Percentiles rank a stretch among this genome's conserved stretches.
These are phyloP conservation scores for Heterochromis multidens DNA, from an alignment of 2,113 vertebrate genomes.

Conservation along the genomic window DNA sequence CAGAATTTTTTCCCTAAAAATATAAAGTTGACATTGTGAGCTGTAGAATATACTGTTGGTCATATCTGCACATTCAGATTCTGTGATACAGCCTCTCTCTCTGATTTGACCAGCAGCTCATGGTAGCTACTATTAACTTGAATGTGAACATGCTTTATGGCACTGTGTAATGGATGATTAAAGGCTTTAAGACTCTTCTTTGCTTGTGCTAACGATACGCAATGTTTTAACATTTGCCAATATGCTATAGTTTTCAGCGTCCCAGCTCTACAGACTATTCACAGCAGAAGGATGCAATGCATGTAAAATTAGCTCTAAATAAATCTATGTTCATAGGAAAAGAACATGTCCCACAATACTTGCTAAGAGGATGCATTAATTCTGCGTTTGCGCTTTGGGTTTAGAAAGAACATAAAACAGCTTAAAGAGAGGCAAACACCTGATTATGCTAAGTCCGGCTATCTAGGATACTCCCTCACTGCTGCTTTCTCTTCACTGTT, in stretches of 20 bases:
- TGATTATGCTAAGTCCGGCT: neutral
- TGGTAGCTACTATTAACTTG: neutral
- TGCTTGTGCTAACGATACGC: neutral
- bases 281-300: neutral
- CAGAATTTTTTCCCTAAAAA: neutral
- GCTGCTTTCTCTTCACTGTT: conserved; percentile 1
- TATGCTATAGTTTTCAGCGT: neutral
- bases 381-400: neutral
- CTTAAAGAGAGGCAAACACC: neutral
- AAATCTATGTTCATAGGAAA: neutral
- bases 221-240: neutral
- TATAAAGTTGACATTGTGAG: neutral
- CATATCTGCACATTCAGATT: no score
- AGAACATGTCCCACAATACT: neutral
- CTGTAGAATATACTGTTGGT: no score
- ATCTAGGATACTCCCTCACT: neutral
- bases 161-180: neutral
- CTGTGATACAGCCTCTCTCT: neutral
- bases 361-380: neutral
- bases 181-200: neutral
- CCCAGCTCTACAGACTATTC: neutral
- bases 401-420: neutral
- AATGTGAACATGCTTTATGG: neutral
- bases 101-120: neutral
- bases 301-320: neutral